phyloP scores from a whole-genome alignment of 2,797 vertebrate species.

The Graptemys geographica region DNA sequence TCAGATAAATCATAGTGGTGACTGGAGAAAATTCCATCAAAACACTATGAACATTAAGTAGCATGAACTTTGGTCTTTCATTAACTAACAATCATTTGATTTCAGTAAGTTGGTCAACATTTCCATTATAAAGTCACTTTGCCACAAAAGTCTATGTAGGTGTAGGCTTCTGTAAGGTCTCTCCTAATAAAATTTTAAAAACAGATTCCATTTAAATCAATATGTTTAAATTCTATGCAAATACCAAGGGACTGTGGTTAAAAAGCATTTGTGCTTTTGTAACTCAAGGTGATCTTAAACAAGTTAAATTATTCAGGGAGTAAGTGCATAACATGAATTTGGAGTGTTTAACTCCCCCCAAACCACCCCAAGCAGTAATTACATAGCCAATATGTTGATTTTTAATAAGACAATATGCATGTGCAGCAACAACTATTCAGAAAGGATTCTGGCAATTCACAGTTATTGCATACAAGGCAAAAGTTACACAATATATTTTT shows the following conservation, averaged over 20 bases:
- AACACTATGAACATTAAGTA: fast-evolving
- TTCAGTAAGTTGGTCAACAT: neutral
- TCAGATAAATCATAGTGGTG: neutral
- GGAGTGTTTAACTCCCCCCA: neutral
- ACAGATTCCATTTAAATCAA: neutral
- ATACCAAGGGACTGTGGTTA: neutral
- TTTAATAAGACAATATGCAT: neutral
- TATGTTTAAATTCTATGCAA: fast-evolving
- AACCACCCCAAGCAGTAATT: neutral
- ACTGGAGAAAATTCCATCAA: neutral
- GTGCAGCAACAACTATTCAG: neutral
- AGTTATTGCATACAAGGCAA: neutral
- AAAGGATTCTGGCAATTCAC: neutral
- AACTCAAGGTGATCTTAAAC: neutral
- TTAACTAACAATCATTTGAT: neutral
- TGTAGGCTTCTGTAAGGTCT: neutral
- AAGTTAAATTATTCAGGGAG: neutral
- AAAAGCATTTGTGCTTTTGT: neutral
- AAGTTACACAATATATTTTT: neutral
- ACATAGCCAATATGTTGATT: neutral
- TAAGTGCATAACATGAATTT: neutral
- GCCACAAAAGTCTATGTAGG: neutral
- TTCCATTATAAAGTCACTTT: neutral
- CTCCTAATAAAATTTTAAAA: neutral
- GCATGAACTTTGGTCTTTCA: neutral